Conservation (phyloP, 2,888 invertebrate species). For the Phania funesta region DNA sequence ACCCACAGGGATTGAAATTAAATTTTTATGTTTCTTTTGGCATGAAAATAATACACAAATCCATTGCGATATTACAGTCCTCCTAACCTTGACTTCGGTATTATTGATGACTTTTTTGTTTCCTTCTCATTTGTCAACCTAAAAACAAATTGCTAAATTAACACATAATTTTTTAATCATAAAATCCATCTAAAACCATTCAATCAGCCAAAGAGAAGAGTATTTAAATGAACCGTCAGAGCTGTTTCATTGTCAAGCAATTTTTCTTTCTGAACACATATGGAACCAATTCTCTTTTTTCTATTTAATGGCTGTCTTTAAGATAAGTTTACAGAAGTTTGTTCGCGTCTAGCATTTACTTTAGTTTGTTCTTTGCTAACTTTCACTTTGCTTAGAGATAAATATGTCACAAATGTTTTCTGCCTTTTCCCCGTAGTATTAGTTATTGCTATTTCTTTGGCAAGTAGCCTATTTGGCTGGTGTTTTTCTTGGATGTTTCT, state of each 20-base stretch:
- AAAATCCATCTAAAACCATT: slow-evolving; percentile 5
- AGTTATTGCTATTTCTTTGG: not conserved
- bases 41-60: not conserved
- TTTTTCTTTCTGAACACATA: not conserved
- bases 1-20: not conserved
- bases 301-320: slow-evolving; percentile 28
- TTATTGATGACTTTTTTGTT: slow-evolving; percentile 56
- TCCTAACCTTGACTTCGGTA: slow-evolving; percentile 55
- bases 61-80: not conserved
- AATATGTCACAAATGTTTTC: slow-evolving; percentile 20
- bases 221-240: not conserved
- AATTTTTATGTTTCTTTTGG: not conserved
- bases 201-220: not conserved
- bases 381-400: slow-evolving; percentile 13
- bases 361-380: not conserved
- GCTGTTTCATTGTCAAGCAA: not conserved
- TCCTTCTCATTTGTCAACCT: not conserved
- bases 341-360: slow-evolving; percentile 8
- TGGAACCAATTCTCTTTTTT: slow-evolving; percentile 7
- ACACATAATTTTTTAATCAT: slow-evolving; percentile 44
- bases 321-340: slow-evolving; percentile 57
- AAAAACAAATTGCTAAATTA: slow-evolving; percentile 67
- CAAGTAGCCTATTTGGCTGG: not conserved
- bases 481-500: not conserved
- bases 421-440: not conserved